These are phyloP conservation scores for Drosophila subpulchrella DNA, from an alignment of 1,140 invertebrate species.

Conservation along the genomic window DNA sequence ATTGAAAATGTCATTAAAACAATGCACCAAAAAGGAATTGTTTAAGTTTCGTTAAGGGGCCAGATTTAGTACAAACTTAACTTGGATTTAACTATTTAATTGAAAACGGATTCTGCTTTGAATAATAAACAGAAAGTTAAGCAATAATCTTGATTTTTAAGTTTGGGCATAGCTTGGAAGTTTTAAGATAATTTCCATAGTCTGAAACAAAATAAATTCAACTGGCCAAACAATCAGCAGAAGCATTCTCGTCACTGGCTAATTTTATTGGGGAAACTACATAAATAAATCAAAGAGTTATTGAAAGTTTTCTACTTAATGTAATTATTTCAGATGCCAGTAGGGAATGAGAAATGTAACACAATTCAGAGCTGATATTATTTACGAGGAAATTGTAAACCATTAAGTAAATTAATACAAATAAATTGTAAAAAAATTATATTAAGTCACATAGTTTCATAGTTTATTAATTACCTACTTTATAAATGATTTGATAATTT, in stretches of 20 bases:
- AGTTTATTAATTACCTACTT: no score
- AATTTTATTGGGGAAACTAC: neutral
- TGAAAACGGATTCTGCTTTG: conserved; percentile 14
- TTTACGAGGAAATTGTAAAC: no score
- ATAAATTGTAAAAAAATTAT: no score
- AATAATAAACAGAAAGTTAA: conserved; percentile 28
- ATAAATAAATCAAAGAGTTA: conserved; percentile 12
- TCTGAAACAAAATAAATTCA: neutral
- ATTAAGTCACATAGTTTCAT: no score
- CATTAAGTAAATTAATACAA: no score
- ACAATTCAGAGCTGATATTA: no score
- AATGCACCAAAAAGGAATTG: conserved; percentile 42
- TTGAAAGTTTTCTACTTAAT: neutral
- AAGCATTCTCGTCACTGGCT: neutral
- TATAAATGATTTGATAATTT: no score
- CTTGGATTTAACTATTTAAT: conserved; percentile 27
- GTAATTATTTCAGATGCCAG: neutral
- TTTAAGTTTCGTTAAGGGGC: conserved; percentile 12
- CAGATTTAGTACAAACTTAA: conserved; percentile 16
- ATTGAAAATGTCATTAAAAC: conserved; percentile 72
- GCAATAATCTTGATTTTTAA: conserved; percentile 14
- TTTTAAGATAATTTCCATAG: conserved; percentile 2
- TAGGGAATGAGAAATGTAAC: neutral
- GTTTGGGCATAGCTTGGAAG: conserved; percentile 26
- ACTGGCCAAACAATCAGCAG: conserved; percentile 5